Percentiles rank a stretch among this genome's conserved stretches.
phyloP scores from a whole-genome alignment of 2,113 vertebrate genomes.

The Ctenomys sociabilis region DNA sequence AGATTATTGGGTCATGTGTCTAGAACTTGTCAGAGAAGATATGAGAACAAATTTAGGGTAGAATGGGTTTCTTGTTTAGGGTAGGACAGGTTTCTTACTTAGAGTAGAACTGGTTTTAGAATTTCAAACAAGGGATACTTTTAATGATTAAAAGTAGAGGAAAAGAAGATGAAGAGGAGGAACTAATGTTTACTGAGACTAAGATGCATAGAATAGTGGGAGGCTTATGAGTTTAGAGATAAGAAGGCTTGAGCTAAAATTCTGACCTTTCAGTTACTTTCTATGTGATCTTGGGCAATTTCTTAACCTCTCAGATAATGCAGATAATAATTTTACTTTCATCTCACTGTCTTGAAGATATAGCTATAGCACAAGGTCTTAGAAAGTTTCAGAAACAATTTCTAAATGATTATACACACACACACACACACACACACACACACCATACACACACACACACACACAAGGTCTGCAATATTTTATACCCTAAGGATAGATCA shows the following conservation, averaged over 20 bases:
- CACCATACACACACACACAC: too few relatives aligned
- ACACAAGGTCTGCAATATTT: too few relatives aligned
- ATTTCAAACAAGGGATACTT: background rate
- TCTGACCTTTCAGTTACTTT: background rate
- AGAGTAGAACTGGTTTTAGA: background rate
- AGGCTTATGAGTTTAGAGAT: background rate
- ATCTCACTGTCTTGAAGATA: background rate
- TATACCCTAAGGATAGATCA: too few relatives aligned
- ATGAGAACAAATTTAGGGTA: background rate
- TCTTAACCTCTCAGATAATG: background rate
- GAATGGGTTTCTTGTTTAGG: constrained; percentile 26
- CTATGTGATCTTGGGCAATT: background rate
- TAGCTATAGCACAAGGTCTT: background rate
- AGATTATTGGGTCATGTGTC: background rate
- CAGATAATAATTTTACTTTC: background rate
- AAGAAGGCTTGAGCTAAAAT: background rate
- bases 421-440: too few relatives aligned
- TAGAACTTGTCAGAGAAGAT: background rate
- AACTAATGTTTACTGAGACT: background rate
- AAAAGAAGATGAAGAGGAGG: background rate
- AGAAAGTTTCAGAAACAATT: background rate
- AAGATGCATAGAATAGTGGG: background rate
- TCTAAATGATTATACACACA: background rate
- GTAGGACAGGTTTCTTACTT: constrained; percentile 9
- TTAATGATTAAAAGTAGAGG: constrained; percentile 31